Percentiles rank a stretch among this genome's conserved stretches.
These are phyloP conservation scores for Pycnomerus fuliginosus DNA, from an alignment of 2,888 invertebrate species.

Conservation along the genomic window DNA sequence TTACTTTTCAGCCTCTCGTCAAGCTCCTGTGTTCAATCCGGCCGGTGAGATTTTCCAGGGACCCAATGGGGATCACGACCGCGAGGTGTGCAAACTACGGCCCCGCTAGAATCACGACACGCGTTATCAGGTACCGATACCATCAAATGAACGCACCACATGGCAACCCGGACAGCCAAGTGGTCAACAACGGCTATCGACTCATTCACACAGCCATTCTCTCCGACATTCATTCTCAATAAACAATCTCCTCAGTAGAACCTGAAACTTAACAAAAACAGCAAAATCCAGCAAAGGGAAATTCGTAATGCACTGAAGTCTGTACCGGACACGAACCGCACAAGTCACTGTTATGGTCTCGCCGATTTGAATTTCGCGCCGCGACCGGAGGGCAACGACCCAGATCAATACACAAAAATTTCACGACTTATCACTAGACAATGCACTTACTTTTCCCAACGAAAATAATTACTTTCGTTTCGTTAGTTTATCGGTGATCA, in stretches of 20 bases:
- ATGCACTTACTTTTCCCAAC: slow-evolving; percentile 36
- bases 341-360: background rate
- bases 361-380: slow-evolving; percentile 14
- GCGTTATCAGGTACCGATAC: slow-evolving; percentile 37
- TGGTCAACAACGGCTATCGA: slow-evolving; percentile 30
- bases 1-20: background rate
- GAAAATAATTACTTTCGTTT: slow-evolving; percentile 26
- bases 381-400: slow-evolving; percentile 25
- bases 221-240: no score
- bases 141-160: slow-evolving; percentile 34
- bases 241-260: no score
- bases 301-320: no score
- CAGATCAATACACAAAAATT: slow-evolving; percentile 36
- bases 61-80: slow-evolving; percentile 20
- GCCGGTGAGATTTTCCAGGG: no score
- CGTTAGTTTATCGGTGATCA: slow-evolving; percentile 5
- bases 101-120: slow-evolving; percentile 44
- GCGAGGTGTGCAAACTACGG: slow-evolving; percentile 31
- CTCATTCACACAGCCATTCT: slow-evolving; percentile 13
- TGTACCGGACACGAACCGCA: no score
- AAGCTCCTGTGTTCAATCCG: background rate
- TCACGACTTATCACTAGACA: slow-evolving; percentile 34
- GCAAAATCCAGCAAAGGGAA: no score
- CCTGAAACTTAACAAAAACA: no score
- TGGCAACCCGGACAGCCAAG: slow-evolving; percentile 34